phyloP scores from a whole-genome alignment of 2,113 vertebrate species.

The Hippocampus zosterae region DNA sequence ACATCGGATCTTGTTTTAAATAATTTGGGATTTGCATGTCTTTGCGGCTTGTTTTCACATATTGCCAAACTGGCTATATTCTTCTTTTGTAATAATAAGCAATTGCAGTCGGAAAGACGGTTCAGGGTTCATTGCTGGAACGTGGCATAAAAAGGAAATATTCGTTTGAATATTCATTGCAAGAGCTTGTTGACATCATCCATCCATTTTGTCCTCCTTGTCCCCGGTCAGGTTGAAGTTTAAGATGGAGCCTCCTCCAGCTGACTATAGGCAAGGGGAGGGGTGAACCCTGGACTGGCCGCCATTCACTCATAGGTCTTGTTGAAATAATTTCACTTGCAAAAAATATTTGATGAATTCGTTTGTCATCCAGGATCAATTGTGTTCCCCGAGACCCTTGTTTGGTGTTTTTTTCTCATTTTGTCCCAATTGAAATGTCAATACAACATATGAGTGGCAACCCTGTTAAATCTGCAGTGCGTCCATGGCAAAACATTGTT shows the following conservation, averaged over 20 bases:
- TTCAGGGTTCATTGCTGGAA: too few relatives aligned
- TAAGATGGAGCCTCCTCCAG: not conserved
- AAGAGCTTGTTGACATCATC: too few relatives aligned
- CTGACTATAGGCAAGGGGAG: not conserved
- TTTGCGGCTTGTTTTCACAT: not conserved
- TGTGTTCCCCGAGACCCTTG: not conserved
- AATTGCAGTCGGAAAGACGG: too few relatives aligned
- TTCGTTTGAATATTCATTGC: too few relatives aligned
- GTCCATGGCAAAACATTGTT: slow-evolving; percentile 49
- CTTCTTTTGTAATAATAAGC: not conserved
- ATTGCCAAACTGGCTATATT: not conserved
- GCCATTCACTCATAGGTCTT: too few relatives aligned
- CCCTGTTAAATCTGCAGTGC: slow-evolving; percentile 51
- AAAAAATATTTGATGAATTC: not conserved
- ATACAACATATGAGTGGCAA: slow-evolving; percentile 48
- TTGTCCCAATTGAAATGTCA: slow-evolving; percentile 49
- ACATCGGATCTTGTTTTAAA: not conserved
- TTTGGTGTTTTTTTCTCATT: slow-evolving; percentile 28
- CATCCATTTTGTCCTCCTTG: not conserved
- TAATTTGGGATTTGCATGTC: not conserved
- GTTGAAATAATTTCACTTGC: not conserved
- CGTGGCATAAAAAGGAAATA: too few relatives aligned
- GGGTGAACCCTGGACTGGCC: not conserved
- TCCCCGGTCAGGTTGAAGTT: too few relatives aligned
- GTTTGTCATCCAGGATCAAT: not conserved